Conservation (phyloP, 2,888 invertebrate genomes). For the Lissonota sp. region DNA sequence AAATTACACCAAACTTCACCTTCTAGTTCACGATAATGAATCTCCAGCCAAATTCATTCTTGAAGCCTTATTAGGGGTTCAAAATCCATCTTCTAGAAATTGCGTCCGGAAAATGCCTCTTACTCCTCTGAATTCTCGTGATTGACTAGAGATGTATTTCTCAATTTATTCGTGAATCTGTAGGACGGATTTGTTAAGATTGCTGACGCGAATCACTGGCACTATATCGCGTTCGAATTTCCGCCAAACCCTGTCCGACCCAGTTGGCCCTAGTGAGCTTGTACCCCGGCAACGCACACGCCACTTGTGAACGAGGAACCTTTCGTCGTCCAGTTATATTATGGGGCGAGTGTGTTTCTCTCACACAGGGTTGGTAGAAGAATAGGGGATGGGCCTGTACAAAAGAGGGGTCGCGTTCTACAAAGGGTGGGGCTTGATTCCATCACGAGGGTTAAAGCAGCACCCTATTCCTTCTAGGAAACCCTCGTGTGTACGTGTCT, state of each 20-base stretch:
- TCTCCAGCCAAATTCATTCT: no score
- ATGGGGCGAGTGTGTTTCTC: slow-evolving; percentile 68
- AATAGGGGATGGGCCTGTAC: slow-evolving; percentile 61
- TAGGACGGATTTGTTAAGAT: not conserved
- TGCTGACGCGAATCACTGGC: no score
- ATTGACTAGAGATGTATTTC: no score
- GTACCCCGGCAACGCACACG: slow-evolving; percentile 61
- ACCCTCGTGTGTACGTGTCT: slow-evolving; percentile 22
- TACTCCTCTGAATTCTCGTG: no score
- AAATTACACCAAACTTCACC: no score
- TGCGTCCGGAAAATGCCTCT: no score
- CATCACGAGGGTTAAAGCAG: slow-evolving; percentile 61
- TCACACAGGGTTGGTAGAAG: slow-evolving; percentile 69
- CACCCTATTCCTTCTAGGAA: slow-evolving; percentile 54
- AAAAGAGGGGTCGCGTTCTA: slow-evolving; percentile 54
- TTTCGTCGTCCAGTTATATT: slow-evolving; percentile 46
- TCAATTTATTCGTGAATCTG: slow-evolving; percentile 2
- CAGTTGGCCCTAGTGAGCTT: slow-evolving; percentile 55
- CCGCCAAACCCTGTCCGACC: slow-evolving; percentile 57
- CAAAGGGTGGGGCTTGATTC: slow-evolving; percentile 78
- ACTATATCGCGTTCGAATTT: slow-evolving; percentile 23
- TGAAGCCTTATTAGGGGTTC: no score
- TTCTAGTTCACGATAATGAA: no score
- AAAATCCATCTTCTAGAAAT: no score
- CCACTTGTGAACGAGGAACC: slow-evolving; percentile 60